These are phyloP conservation scores for Drosophila neonasuta DNA, from an alignment of 2,888 invertebrate genomes.

Conservation along the genomic window DNA sequence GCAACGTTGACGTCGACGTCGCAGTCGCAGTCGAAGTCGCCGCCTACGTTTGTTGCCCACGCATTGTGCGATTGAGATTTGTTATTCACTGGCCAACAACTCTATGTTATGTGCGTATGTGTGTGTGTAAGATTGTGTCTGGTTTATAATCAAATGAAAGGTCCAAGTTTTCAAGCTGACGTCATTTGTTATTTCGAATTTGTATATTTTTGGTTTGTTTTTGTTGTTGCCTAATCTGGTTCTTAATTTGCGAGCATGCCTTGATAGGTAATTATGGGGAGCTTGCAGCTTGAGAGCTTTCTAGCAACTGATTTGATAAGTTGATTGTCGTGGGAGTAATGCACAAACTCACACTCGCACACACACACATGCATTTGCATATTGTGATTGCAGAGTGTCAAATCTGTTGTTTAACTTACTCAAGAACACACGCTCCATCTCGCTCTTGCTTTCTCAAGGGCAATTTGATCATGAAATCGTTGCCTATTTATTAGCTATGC, in stretches of 20 bases:
- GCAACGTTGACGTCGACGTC: constrained; percentile 6
- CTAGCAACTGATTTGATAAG: constrained; percentile 34
- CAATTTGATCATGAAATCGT: constrained; percentile 9
- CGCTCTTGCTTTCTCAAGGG: background rate
- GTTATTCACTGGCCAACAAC: constrained; percentile 25
- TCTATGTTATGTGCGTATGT: constrained; percentile 25
- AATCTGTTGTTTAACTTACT: constrained; percentile 7
- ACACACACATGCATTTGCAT: background rate
- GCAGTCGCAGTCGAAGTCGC: background rate
- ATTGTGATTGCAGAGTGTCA: background rate
- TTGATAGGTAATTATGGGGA: constrained; percentile 48
- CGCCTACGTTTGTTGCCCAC: constrained; percentile 27
- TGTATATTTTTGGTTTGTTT: constrained; percentile 19
- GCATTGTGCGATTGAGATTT: constrained; percentile 27
- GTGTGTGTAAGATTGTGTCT: constrained; percentile 6
- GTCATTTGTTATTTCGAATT: constrained; percentile 48
- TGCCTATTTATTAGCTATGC: constrained; percentile 13
- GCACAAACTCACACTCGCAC: constrained; percentile 3
- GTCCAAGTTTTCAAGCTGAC: constrained; percentile 45
- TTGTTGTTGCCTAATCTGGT: constrained; percentile 47
- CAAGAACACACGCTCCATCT: background rate
- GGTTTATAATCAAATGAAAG: constrained; percentile 39
- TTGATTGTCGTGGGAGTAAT: constrained; percentile 48
- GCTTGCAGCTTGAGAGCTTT: constrained; percentile 30
- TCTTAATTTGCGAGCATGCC: constrained; percentile 50